Base-by-base conservation (phyloP, 2,888 invertebrate species). In the Thalpophila matura region DNA sequence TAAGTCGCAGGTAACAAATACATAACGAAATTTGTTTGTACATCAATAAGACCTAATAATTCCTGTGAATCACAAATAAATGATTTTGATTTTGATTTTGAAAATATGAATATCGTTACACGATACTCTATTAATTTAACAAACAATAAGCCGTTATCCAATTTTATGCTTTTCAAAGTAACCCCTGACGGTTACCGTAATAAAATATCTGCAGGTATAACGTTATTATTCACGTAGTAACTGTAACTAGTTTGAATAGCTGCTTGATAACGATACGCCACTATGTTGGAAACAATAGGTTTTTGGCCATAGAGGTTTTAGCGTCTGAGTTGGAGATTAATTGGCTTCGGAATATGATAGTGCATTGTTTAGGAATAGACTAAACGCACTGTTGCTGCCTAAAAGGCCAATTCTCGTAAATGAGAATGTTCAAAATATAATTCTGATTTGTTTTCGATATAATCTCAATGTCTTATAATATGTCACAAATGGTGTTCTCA, bases 111-210 rank as follows among this genome's bases (percentile, higher is more conserved):
- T 37, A 22, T 22, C n/a, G n/a, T 6, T 1, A 7, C 4, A 14
- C 9, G 18, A 26, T 33, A 24, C 24, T 50, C 1, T 22, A 45
- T 7, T 33, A 14, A 14, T 54, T 18, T 22, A 0, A 35, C 20
- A 40, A 54, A 74, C 58, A 63, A 56, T 56, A 63, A 60, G 18
- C 35, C 37, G 55, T 59, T 59, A 53, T 24, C 59, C 18, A 27
- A 60, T 18, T 67, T 76, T 59, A 76, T 56, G 66, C 16, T 29
- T 63, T 58, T 35, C 57, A 58, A 59, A 64, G 33, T 63, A 57
- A 74, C 75, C 76, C 24, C n/a, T 63, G 46, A 26, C 56, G 42
- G 35, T 26, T 24, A 78, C 77, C 77, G 55, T 65, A 51, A 78
- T 78, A 78, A 78, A 78, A 65, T 61, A 58, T 51, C 24, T n/a